These are phyloP conservation scores for Sitta europaea DNA, from an alignment of 2,113 vertebrate genomes.

Conservation along the genomic window DNA sequence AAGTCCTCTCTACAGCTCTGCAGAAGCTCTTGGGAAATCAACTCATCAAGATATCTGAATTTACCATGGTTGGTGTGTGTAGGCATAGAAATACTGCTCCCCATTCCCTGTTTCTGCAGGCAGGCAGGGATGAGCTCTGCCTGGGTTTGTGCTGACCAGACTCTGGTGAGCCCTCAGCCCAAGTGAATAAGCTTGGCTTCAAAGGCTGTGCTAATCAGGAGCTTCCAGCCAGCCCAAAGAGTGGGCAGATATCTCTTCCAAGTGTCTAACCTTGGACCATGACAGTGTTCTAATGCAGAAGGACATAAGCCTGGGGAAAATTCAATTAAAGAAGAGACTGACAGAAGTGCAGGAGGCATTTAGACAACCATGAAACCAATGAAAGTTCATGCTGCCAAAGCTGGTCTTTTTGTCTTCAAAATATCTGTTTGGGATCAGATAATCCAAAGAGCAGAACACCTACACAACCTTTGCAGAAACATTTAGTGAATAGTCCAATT, in stretches of 20 bases:
- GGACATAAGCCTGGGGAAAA: neutral
- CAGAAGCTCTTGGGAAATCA: neutral
- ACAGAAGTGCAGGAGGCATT: neutral
- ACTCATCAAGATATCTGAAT: neutral
- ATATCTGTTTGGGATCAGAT: neutral
- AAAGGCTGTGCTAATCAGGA: neutral
- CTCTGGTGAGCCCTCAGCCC: fast-evolving
- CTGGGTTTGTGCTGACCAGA: neutral
- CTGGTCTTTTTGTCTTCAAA: neutral
- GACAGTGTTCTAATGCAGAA: neutral
- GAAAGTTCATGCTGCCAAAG: neutral
- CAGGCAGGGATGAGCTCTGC: neutral
- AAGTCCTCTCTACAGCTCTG: neutral
- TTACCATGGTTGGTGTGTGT: neutral
- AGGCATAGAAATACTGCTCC: neutral
- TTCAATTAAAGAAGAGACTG: neutral
- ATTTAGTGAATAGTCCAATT: neutral
- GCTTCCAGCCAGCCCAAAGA: neutral
- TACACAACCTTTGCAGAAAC: neutral
- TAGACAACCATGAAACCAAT: neutral
- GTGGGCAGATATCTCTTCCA: neutral
- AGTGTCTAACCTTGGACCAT: neutral
- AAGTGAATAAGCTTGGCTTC: neutral
- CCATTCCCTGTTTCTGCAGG: neutral
- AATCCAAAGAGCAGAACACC: neutral